A percentile compares a stretch with the other conserved stretches of the same genome.
These are phyloP conservation scores for Cairina moschata DNA, from an alignment of 2,113 vertebrate species.

Conservation along the genomic window DNA sequence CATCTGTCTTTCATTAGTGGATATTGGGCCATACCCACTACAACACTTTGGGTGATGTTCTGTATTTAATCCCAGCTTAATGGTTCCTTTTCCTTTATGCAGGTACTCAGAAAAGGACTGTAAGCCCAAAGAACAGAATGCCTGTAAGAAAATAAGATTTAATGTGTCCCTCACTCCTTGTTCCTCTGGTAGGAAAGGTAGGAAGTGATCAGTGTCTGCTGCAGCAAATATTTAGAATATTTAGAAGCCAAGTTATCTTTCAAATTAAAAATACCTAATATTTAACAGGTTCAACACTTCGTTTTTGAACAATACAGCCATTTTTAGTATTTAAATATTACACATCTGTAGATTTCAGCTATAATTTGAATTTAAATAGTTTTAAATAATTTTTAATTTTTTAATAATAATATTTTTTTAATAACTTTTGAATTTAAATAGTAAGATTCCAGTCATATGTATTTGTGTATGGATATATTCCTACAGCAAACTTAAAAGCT, in stretches of 20 bases:
- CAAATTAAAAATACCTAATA: background rate
- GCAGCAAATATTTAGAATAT: background rate
- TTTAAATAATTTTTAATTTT: too few relatives aligned
- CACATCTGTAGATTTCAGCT: background rate
- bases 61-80: background rate
- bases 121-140: background rate
- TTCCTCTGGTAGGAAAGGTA: background rate
- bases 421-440: background rate
- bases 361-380: background rate
- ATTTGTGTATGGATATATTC: background rate
- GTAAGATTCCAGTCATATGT: background rate
- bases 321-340: background rate
- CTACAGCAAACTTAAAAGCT: background rate
- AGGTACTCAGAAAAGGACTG: background rate
- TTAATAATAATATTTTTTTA: too few relatives aligned
- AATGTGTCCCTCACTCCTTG: background rate
- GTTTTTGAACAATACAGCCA: background rate
- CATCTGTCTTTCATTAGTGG: background rate
- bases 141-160: background rate
- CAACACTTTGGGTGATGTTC: background rate
- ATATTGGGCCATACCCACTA: background rate
- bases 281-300: background rate
- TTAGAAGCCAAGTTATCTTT: background rate
- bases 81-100: background rate
- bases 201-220: background rate